A percentile compares a stretch with the other conserved stretches of the same genome.
phyloP scores from a whole-genome alignment of 2,888 invertebrate species.

The Epinotia brunnichana region DNA sequence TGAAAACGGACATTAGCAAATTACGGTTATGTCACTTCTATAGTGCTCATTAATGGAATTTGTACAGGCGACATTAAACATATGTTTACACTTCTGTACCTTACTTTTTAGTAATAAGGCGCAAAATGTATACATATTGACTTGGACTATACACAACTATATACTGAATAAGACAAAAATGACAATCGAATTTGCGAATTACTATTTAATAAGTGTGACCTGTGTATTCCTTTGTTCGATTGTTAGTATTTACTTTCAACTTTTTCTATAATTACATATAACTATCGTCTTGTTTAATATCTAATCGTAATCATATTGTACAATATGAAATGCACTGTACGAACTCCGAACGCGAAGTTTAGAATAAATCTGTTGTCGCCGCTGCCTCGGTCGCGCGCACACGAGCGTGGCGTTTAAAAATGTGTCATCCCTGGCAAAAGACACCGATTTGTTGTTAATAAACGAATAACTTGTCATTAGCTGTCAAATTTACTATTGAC shows the following conservation, averaged over 20 bases:
- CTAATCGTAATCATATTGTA: neutral
- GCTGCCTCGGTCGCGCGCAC: too few relatives aligned
- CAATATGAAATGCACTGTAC: neutral
- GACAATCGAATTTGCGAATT: neutral
- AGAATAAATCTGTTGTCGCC: too few relatives aligned
- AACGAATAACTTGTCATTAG: too few relatives aligned
- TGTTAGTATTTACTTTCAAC: neutral
- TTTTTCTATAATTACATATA: neutral
- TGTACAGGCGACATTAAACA: neutral
- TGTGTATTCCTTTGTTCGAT: conserved; percentile 28
- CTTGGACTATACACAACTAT: too few relatives aligned
- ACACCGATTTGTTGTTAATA: neutral
- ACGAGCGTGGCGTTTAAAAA: too few relatives aligned
- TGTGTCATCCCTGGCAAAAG: neutral
- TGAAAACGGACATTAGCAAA: neutral
- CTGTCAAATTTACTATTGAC: too few relatives aligned
- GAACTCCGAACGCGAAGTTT: neutral
- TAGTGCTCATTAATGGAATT: too few relatives aligned
- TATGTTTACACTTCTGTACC: too few relatives aligned
- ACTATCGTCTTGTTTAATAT: neutral
- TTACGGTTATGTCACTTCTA: neutral
- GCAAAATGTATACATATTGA: neutral
- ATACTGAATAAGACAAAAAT: neutral
- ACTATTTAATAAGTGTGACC: neutral
- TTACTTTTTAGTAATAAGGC: too few relatives aligned